These are phyloP conservation scores for Alitta virens DNA, from an alignment of 2,888 invertebrate species.

Conservation along the genomic window DNA sequence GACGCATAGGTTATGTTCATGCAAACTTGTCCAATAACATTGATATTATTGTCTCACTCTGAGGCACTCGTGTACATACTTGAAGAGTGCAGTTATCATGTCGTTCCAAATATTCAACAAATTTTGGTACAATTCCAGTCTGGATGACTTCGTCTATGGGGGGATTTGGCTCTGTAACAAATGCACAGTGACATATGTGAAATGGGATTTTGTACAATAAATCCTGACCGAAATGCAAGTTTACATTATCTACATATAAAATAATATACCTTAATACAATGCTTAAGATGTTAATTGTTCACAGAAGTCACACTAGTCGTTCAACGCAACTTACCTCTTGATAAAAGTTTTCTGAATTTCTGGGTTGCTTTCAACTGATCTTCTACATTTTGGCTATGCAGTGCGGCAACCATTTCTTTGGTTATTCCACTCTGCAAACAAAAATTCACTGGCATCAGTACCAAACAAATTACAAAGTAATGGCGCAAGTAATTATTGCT, in stretches of 20 bases:
- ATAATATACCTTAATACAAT: no score
- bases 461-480: no score
- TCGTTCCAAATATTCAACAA: constrained; percentile 86
- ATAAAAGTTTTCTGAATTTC: constrained; percentile 87
- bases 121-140: constrained; percentile 89
- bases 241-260: no score
- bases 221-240: no score
- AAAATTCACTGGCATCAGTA: no score
- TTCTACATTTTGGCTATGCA: constrained; percentile 62
- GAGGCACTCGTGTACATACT: constrained; percentile 62
- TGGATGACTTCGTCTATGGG: constrained; percentile 95
- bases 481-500: no score
- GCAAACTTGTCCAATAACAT: no score
- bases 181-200: neutral
- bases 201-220: no score
- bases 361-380: constrained; percentile 85
- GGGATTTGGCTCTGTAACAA: constrained; percentile 79
- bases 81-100: constrained; percentile 81
- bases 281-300: no score
- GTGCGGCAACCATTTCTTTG: constrained; percentile 78
- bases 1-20: no score
- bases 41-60: no score
- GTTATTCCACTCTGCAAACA: constrained; percentile 61
- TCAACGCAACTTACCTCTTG: constrained; percentile 61
- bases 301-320: no score